These are phyloP conservation scores for Siniperca chuatsi DNA, from an alignment of 2,113 vertebrate species.

Conservation along the genomic window DNA sequence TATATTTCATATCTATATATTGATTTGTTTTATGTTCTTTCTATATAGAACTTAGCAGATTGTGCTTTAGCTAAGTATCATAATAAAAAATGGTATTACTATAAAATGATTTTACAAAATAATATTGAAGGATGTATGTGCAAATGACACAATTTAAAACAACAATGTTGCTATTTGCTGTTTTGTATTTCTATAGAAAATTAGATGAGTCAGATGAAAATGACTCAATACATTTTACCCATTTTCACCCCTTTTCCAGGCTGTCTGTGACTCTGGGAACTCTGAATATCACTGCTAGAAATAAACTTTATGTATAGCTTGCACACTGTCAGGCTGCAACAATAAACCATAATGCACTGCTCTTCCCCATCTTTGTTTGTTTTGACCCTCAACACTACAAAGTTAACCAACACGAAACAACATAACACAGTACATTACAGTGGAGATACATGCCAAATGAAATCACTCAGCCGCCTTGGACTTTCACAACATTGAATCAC, in stretches of 20 bases:
- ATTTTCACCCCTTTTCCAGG: not conserved
- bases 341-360: constrained; percentile 26
- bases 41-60: not conserved
- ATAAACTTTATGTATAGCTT: constrained; percentile 17
- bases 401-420: not conserved
- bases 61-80: not conserved
- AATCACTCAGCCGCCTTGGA: not conserved
- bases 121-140: not conserved
- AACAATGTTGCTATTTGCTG: not conserved
- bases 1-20: not conserved
- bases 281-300: not conserved
- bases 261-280: not conserved
- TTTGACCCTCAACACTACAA: not conserved
- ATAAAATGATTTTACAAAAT: not conserved
- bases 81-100: not conserved
- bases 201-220: not conserved
- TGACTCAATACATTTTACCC: not conserved
- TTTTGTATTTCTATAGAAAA: not conserved
- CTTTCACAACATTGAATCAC: constrained; percentile 13
- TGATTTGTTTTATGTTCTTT: not conserved
- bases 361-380: constrained; percentile 20
- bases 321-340: constrained; percentile 12
- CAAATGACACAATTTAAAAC: not conserved
- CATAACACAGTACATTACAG: not conserved
- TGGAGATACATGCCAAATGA: not conserved